Conservation (phyloP, 2,113 vertebrate species). For the Pongo pygmaeus region DNA sequence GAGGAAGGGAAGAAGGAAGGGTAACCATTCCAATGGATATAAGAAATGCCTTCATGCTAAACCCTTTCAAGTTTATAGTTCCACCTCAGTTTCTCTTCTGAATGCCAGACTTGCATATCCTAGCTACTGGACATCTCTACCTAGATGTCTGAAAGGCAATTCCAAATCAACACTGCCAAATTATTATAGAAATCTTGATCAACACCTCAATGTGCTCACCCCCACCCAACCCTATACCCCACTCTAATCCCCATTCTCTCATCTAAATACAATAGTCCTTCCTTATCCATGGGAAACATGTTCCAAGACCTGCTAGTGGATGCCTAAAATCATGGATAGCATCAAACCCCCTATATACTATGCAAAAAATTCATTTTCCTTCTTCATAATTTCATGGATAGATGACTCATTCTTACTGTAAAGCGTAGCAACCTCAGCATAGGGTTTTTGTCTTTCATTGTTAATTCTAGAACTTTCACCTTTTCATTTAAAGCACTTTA, state of each 20-base stretch:
- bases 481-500: background rate
- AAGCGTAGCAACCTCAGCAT: background rate
- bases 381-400: background rate
- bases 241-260: background rate
- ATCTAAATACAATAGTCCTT: background rate
- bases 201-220: background rate
- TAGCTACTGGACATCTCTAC: background rate
- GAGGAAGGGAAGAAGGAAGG: too few species aligned
- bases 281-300: background rate
- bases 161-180: background rate
- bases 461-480: background rate
- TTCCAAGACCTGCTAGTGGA: background rate
- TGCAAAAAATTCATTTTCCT: background rate
- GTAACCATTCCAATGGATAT: background rate
- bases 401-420: background rate
- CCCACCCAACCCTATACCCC: background rate
- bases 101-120: background rate
- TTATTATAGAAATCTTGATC: background rate
- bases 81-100: background rate
- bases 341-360: background rate
- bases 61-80: conserved; percentile 3
- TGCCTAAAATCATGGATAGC: background rate
- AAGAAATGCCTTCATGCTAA: background rate
- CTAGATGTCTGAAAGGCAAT: background rate
- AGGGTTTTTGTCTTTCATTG: background rate